Percentiles rank a stretch among this genome's conserved stretches.
Conservation (phyloP, 1,140 invertebrate species). For the Gonatopus flavifemur region DNA sequence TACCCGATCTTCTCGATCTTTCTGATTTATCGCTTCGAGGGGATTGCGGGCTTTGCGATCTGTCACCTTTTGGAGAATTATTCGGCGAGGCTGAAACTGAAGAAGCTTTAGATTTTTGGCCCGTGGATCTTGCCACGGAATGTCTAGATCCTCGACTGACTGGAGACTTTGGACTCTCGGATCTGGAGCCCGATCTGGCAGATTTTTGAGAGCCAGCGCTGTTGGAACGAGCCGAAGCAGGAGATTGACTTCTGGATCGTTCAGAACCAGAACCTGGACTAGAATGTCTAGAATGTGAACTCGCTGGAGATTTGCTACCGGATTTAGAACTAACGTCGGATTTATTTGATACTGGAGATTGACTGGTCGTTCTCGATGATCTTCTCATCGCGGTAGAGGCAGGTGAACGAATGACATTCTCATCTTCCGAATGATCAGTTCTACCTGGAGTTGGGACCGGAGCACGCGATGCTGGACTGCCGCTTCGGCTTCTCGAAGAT, state of each 20-base stretch:
- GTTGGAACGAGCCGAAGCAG: constrained; percentile 34
- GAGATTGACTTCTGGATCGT: constrained; percentile 44
- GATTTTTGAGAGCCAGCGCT: constrained; percentile 51
- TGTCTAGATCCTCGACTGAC: constrained; percentile 26
- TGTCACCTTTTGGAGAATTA: constrained; percentile 18
- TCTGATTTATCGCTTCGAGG: constrained; percentile 16
- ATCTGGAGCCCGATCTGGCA: constrained; percentile 34
- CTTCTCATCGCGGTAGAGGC: constrained; percentile 30
- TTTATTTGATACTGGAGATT: constrained; percentile 40
- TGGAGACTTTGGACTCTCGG: constrained; percentile 34
- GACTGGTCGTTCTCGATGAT: constrained; percentile 34
- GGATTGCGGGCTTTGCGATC: constrained; percentile 26
- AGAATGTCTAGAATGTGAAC: constrained; percentile 41
- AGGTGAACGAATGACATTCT: constrained; percentile 32
- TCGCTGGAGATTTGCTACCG: constrained; percentile 39
- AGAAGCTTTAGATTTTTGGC: constrained; percentile 37
- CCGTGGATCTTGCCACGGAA: constrained; percentile 20
- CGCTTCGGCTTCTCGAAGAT: constrained; percentile 48
- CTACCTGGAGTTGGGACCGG: constrained; percentile 30
- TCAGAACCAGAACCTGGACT: constrained; percentile 43
- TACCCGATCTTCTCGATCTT: constrained; percentile 23
- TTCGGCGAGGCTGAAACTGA: constrained; percentile 37
- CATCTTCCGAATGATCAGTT: constrained; percentile 40
- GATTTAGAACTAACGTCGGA: constrained; percentile 30
- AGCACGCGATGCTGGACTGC: constrained; percentile 35